Evolutionary conservation across 2,888 invertebrate genomes (phyloP).

Genomic region (Andrena trimmerana): DNA sequence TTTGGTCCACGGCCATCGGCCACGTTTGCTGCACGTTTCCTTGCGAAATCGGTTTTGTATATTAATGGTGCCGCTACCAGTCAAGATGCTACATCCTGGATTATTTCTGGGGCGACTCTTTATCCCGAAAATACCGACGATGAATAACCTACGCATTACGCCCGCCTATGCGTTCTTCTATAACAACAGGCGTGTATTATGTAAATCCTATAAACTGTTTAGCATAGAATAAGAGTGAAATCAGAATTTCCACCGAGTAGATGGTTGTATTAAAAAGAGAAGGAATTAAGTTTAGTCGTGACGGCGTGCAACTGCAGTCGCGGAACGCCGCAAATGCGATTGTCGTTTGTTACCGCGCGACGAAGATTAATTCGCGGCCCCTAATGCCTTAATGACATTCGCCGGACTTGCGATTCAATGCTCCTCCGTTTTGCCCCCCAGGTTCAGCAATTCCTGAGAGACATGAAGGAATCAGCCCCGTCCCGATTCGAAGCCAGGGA

Average conservation of each 20-base stretch:
- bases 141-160: not conserved
- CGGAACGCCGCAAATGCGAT: constrained; percentile 3
- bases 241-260: not conserved
- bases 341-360: constrained; percentile 28
- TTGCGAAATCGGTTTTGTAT: constrained; percentile 78
- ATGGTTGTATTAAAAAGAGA: not conserved
- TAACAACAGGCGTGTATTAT: constrained; percentile 1
- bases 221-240: not conserved
- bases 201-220: not conserved
- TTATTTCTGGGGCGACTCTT: constrained; percentile 58
- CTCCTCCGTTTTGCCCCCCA: constrained; percentile 60
- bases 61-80: constrained; percentile 60
- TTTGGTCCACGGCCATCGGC: constrained; percentile 72
- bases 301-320: not conserved
- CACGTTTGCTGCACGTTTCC: constrained; percentile 71
- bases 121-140: constrained; percentile 20
- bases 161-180: not conserved
- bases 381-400: constrained; percentile 15
- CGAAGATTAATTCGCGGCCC: constrained; percentile 26
- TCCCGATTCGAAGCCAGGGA: constrained; percentile 79
- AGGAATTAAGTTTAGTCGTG: not conserved
- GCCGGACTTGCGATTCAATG: constrained; percentile 6
- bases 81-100: constrained; percentile 53
- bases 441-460: constrained; percentile 82
- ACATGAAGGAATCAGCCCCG: constrained; percentile 83